Evolutionary conservation across 92 coral and sea anemone genomes (phyloP).

Genomic region (Phenganax marumi): DNA sequence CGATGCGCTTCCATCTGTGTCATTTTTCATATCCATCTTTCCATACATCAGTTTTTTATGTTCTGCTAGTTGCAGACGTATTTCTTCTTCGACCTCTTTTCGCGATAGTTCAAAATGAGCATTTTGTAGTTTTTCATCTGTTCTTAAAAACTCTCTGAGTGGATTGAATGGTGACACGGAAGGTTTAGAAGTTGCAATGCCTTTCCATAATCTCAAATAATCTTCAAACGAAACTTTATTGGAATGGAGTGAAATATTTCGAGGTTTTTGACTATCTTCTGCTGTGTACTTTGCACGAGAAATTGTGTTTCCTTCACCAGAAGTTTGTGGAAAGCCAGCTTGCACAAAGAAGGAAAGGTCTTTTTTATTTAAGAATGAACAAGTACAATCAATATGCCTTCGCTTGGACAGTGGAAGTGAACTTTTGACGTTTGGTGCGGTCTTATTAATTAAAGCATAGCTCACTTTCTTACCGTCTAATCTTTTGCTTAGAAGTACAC

Average conservation of each 20-base stretch:
- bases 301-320: slow-evolving; percentile 59
- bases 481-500: slow-evolving; percentile 88
- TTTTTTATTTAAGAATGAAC: neutral
- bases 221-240: slow-evolving; percentile 82
- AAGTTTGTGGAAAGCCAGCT: slow-evolving; percentile 83
- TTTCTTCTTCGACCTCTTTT: slow-evolving; percentile 82
- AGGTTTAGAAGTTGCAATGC: slow-evolving; percentile 95
- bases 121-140: slow-evolving; percentile 80
- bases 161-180: slow-evolving; percentile 62
- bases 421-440: neutral
- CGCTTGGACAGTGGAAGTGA: neutral
- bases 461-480: slow-evolving; percentile 67
- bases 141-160: slow-evolving; percentile 64
- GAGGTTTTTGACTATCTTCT: slow-evolving; percentile 31
- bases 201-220: slow-evolving; percentile 91
- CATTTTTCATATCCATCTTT: slow-evolving; percentile 57
- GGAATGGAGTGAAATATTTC: slow-evolving; percentile 17
- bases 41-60: slow-evolving; percentile 93
- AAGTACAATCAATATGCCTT: neutral
- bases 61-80: slow-evolving; percentile 77
- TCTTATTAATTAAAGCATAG: neutral
- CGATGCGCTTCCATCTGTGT: slow-evolving; percentile 30
- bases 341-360: neutral
- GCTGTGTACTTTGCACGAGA: slow-evolving; percentile 35
- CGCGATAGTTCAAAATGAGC: slow-evolving; percentile 91